A percentile compares a stretch with the other conserved stretches of the same genome.
Conservation (phyloP, 2,888 invertebrate species). For the Drosophila rellima region DNA sequence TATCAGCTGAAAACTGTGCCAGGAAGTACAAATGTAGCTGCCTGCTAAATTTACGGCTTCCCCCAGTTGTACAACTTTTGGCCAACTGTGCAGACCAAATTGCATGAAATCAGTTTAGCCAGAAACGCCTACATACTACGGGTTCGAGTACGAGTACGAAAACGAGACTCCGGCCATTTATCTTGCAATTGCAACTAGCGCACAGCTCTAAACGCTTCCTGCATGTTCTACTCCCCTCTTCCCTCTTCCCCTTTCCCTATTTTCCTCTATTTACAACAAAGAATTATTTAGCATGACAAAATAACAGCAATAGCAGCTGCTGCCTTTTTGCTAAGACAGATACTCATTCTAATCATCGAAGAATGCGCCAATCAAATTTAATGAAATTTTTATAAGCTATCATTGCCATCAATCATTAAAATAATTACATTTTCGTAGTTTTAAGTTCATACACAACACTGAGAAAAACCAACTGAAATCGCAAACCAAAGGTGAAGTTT, state of each 20-base stretch:
- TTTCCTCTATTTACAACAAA: slow-evolving; percentile 7
- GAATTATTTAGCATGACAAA: slow-evolving; percentile 2
- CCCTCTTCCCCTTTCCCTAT: background rate
- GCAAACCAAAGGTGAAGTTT: background rate
- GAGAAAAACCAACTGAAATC: background rate
- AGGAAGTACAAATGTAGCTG: slow-evolving; percentile 77
- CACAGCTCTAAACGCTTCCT: slow-evolving; percentile 68
- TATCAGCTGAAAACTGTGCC: slow-evolving; percentile 71
- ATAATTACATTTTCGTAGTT: background rate
- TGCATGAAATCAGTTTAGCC: slow-evolving; percentile 79
- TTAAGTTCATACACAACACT: background rate
- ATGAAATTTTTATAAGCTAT: too few species aligned
- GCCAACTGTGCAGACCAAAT: slow-evolving; percentile 77
- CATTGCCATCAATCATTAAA: background rate
- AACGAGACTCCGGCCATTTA: slow-evolving; percentile 59
- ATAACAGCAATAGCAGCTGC: background rate
- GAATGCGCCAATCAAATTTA: too few species aligned
- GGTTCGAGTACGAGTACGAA: too few species aligned
- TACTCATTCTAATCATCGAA: background rate
- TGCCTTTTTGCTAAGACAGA: background rate
- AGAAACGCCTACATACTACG: slow-evolving; percentile 49
- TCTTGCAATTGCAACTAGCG: slow-evolving; percentile 73
- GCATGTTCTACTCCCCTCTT: slow-evolving; percentile 35
- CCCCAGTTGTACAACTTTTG: slow-evolving; percentile 68
- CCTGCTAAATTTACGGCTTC: slow-evolving; percentile 75